These are phyloP conservation scores for Chrysotoxum bicinctum DNA, from an alignment of 2,888 invertebrate species.

Conservation along the genomic window DNA sequence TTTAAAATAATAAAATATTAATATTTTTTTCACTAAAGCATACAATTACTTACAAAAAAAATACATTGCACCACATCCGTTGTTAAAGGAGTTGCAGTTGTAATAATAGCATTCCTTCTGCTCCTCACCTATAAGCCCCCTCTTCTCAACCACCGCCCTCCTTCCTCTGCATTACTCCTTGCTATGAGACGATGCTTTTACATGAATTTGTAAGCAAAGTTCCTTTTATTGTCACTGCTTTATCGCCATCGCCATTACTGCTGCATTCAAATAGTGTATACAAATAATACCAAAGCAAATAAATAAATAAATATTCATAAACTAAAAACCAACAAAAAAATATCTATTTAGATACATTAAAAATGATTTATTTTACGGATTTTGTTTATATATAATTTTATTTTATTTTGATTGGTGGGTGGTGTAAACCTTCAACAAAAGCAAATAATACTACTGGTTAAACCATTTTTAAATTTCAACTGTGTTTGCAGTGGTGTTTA, in stretches of 20 bases:
- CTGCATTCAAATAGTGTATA: constrained; percentile 27
- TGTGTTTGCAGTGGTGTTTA: background rate
- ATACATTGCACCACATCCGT: background rate
- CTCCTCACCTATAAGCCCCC: background rate
- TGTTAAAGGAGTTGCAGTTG: background rate
- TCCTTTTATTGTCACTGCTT: constrained; percentile 11
- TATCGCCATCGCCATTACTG: constrained; percentile 12
- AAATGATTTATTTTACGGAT: background rate
- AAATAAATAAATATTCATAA: background rate
- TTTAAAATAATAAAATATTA: constrained; percentile 9
- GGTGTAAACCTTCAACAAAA: background rate
- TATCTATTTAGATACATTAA: background rate
- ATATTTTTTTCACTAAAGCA: background rate
- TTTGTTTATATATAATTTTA: background rate
- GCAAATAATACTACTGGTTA: background rate
- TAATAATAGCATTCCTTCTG: background rate
- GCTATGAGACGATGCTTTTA: constrained; percentile 18
- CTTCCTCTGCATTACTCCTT: no score
- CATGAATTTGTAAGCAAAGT: constrained; percentile 15
- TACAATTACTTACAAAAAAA: background rate
- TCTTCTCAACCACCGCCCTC: background rate
- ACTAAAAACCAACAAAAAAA: background rate
- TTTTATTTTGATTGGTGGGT: background rate
- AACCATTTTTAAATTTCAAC: background rate
- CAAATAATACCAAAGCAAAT: constrained; percentile 6